phyloP scores from a whole-genome alignment of 2,113 vertebrate genomes.

The Felis chaus region DNA sequence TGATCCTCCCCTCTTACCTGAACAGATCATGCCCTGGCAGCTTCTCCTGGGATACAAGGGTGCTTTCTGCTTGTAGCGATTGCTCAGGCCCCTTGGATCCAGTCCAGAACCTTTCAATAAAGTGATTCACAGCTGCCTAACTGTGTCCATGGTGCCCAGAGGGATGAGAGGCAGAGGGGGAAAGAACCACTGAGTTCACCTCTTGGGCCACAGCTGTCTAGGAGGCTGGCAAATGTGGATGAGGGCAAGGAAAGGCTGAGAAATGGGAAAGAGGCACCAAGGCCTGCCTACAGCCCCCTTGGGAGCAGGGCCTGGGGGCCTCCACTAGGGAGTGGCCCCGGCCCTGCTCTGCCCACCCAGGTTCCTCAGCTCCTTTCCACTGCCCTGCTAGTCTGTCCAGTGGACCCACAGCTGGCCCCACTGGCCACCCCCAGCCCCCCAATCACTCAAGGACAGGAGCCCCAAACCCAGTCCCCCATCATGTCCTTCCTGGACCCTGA shows the following conservation, averaged over 20 bases:
- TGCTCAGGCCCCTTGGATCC: neutral
- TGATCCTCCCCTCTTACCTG: neutral
- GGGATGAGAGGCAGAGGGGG: neutral
- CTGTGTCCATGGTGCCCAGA: slow-evolving; percentile 35
- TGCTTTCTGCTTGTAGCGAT: neutral
- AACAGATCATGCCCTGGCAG: neutral
- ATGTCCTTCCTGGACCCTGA: neutral
- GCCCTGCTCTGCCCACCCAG: neutral
- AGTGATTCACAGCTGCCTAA: slow-evolving; percentile 54
- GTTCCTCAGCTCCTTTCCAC: neutral
- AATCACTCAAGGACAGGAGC: neutral
- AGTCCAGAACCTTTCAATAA: slow-evolving; percentile 59
- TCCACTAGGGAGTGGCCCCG: neutral
- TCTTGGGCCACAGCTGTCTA: neutral
- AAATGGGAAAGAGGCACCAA: neutral
- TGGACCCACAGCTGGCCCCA: neutral
- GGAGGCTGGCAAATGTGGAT: neutral
- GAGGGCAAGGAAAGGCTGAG: neutral
- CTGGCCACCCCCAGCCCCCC: neutral
- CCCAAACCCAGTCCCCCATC: neutral
- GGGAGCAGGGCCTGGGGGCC: neutral
- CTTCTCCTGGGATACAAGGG: slow-evolving; percentile 6
- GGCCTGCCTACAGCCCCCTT: neutral
- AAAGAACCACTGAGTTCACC: neutral
- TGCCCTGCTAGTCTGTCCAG: neutral